phyloP scores from a whole-genome alignment of 2,888 invertebrate species.

The Acanthopleura granulata region DNA sequence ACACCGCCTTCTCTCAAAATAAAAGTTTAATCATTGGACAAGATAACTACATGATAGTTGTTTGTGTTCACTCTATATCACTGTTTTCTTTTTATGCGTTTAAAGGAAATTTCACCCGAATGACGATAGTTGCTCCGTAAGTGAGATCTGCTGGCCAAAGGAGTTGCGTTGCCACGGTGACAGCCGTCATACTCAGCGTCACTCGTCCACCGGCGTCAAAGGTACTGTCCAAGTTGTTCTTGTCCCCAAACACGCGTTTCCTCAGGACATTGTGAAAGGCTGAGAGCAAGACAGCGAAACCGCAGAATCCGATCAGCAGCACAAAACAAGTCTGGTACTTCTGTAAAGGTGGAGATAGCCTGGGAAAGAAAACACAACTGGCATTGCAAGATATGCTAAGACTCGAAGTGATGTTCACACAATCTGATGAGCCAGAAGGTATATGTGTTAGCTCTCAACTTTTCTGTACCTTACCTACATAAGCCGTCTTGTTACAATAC shows the following conservation, averaged over 20 bases:
- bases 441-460: too few species aligned
- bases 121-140: conserved; percentile 21
- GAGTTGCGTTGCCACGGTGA: conserved; percentile 32
- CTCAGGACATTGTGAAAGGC: neutral
- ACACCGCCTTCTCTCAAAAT: too few species aligned
- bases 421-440: too few species aligned
- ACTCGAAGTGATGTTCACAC: too few species aligned
- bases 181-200: conserved; percentile 31
- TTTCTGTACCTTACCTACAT: too few species aligned
- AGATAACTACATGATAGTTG: too few species aligned
- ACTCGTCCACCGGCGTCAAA: conserved; percentile 32
- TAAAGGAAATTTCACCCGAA: conserved; percentile 29
- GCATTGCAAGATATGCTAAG: too few species aligned
- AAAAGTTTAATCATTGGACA: too few species aligned
- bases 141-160: conserved; percentile 31
- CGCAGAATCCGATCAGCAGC: neutral
- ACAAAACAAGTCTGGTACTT: neutral
- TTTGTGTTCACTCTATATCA: too few species aligned
- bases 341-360: conserved; percentile 24
- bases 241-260: neutral
- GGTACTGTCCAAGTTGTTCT: neutral
- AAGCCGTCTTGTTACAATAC: too few species aligned
- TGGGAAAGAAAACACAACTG: neutral
- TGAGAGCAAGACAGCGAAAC: neutral
- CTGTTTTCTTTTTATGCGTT: too few species aligned